Evolutionary conservation across 2,113 vertebrate species (phyloP), one percentile per base, ranked within the genome.

Genomic region (Ophthalmotilapia sp.): DNA sequence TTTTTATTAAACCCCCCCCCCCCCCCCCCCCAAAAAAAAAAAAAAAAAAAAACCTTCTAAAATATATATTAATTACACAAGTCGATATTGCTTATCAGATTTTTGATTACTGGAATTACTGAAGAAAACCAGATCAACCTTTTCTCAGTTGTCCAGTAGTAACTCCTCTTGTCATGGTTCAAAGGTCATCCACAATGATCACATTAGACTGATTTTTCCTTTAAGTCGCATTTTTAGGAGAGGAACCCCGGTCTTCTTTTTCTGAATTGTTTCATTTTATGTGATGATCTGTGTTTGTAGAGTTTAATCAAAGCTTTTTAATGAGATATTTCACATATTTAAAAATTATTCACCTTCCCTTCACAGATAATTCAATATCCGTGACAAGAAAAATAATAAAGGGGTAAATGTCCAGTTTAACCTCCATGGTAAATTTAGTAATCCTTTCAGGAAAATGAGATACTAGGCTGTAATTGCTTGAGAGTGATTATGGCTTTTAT

Each of bases 401-500:
- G 80, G 84, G 85, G 87, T 36, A 47, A 90, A 89, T 92, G 89
- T 88, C 93, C 90, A 93, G 90, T 94, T 94, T 91, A 93, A 95
- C 88, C 93, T 94, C 80, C 42, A 77, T 60, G 38, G 87, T 88
- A 93, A 83, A 95, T 94, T 91, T 89, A 91, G 77, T 56, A 53
- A 42, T 68, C 62, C 65, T 89, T 92, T 93, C 90, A 93, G 47
- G 38, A 81, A 86, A 87, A 92, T 80, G 29, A 88, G 83, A 81
- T 58, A 62, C 65, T 45, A 26, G 79, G 68, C 54, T 93, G 54
- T 95, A 95, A 96, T 95, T 95, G 94, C 79, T 13, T 12, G 40
- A 49, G 60, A 86, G 91, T 93, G 89, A 95, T 95, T 95, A 95
- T 87, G 89, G 86, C 91, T 84, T 94, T 94, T 92, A 90, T 92